These are phyloP conservation scores for Opisthograptis luteolata DNA, from an alignment of 2,888 invertebrate genomes.

Conservation along the genomic window DNA sequence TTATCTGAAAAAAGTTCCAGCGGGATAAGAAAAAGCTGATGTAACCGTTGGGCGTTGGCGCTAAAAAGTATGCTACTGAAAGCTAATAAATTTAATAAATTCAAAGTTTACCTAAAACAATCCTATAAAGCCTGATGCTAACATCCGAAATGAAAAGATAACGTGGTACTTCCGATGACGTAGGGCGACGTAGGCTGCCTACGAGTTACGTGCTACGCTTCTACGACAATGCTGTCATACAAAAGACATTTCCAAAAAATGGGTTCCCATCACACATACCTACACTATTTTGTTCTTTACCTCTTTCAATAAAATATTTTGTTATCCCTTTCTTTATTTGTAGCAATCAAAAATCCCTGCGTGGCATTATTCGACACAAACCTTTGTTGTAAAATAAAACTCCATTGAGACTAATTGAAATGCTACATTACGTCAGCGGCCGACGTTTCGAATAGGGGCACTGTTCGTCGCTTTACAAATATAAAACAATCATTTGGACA, in stretches of 20 bases:
- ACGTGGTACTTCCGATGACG: not conserved
- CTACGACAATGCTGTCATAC: slow-evolving; percentile 30
- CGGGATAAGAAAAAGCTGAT: no score
- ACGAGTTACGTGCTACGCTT: slow-evolving; percentile 33
- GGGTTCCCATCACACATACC: slow-evolving; percentile 38
- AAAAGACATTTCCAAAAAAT: slow-evolving; percentile 40
- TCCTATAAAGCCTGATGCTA: no score
- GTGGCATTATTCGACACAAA: slow-evolving; percentile 54
- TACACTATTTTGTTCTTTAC: slow-evolving; percentile 18
- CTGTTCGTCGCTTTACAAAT: slow-evolving; percentile 76
- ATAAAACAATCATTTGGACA: slow-evolving; percentile 83
- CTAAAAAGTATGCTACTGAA: no score
- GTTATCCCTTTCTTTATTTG: slow-evolving; percentile 46
- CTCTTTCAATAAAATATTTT: slow-evolving; percentile 42
- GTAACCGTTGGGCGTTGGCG: no score
- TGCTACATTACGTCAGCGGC: slow-evolving; percentile 73
- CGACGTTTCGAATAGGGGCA: slow-evolving; percentile 65
- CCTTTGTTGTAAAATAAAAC: slow-evolving; percentile 72
- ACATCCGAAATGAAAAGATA: no score
- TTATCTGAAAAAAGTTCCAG: no score
- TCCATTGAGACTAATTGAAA: slow-evolving; percentile 74
- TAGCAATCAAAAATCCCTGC: slow-evolving; percentile 57
- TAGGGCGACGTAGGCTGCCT: not conserved
- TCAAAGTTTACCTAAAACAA: no score
- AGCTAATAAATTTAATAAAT: no score